Conservation (phyloP, 2,113 vertebrate genomes). For the Megatriorchis doriae region DNA sequence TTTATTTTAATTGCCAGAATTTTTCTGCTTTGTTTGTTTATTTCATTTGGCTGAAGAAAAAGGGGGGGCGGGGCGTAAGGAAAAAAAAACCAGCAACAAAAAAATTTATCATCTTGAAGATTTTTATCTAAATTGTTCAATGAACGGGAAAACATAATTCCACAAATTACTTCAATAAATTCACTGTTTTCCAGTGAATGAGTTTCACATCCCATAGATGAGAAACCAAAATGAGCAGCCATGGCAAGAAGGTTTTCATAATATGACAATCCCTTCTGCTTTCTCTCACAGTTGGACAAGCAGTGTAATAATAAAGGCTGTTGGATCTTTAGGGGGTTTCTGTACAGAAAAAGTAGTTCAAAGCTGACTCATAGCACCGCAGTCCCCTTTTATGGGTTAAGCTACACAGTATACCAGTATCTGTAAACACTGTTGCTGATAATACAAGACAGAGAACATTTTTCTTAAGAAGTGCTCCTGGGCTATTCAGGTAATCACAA, state of each 20-base stretch:
- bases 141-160: background rate
- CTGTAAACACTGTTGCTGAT: background rate
- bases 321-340: background rate
- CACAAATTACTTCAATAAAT: background rate
- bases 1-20: background rate
- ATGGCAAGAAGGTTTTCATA: background rate
- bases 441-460: background rate
- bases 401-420: background rate
- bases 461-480: background rate
- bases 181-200: background rate
- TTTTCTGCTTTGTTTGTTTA: background rate
- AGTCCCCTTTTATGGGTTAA: background rate
- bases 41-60: background rate
- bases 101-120: background rate
- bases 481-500: background rate
- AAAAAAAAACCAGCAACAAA: background rate
- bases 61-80: rapidly evolving
- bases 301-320: background rate
- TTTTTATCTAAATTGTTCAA: background rate
- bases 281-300: background rate
- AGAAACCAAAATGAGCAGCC: background rate
- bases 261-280: background rate
- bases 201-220: background rate
- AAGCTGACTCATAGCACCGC: background rate
- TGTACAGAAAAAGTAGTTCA: background rate